Evolutionary conservation across 2,888 invertebrate species (phyloP).

Genomic region (Lydus trimaculatus): DNA sequence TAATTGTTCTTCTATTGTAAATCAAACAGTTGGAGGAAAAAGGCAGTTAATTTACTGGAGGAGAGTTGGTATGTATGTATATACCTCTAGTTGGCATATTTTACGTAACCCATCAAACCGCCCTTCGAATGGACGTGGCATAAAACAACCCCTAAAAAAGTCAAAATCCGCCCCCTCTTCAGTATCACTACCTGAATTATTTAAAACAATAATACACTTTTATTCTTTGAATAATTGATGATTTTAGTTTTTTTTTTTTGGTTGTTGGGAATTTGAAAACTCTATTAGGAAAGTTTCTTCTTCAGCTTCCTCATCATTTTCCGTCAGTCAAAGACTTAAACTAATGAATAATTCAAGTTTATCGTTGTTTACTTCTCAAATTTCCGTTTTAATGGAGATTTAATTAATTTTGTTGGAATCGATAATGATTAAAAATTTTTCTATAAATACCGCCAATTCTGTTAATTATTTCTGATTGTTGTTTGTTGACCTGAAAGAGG

Average conservation of each 20-base stretch:
- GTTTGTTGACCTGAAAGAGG: neutral
- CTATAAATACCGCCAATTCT: conserved; percentile 4
- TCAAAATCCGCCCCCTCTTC: conserved; percentile 16
- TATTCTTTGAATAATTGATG: conserved; percentile 2
- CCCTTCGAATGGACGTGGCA: conserved; percentile 14
- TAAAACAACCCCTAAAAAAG: conserved; percentile 16
- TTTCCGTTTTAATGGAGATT: neutral
- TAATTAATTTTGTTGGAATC: neutral
- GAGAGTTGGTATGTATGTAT: neutral
- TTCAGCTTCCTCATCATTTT: neutral
- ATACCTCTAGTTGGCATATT: neutral
- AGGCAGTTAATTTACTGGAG: neutral
- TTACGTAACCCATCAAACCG: conserved; percentile 21
- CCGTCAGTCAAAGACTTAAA: neutral
- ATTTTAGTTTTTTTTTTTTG: neutral
- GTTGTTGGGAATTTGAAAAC: neutral
- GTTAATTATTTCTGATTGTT: conserved; percentile 2
- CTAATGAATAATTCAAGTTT: neutral
- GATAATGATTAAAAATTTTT: neutral
- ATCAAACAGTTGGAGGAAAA: neutral
- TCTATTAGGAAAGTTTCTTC: neutral
- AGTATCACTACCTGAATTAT: conserved; percentile 11
- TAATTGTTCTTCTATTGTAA: conserved; percentile 2
- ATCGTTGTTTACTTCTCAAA: neutral
- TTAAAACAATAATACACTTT: conserved; percentile 23